These are phyloP conservation scores for Drosophila ogumai DNA, from an alignment of 1,140 invertebrate genomes.

Conservation along the genomic window DNA sequence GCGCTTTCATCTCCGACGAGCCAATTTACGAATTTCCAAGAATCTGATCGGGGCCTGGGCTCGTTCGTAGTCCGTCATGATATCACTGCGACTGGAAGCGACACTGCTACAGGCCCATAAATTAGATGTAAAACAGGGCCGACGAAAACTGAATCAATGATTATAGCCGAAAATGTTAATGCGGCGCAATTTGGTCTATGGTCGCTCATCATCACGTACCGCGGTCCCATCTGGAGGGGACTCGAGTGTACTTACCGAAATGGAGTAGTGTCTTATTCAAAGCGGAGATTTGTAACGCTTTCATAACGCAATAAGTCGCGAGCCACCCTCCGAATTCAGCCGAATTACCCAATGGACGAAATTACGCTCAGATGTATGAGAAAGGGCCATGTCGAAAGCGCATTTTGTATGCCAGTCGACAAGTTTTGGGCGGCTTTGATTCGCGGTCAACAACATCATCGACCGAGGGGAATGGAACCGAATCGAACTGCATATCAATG, in stretches of 20 bases:
- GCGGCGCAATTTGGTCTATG: slow-evolving; percentile 49
- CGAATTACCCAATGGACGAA: slow-evolving; percentile 50
- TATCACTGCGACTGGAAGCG: slow-evolving; percentile 32
- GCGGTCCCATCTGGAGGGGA: slow-evolving; percentile 31
- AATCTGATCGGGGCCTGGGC: slow-evolving; percentile 40
- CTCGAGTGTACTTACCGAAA: slow-evolving; percentile 6
- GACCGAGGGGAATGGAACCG: slow-evolving; percentile 24
- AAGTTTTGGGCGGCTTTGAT: slow-evolving; percentile 42
- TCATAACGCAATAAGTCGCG: slow-evolving; percentile 57
- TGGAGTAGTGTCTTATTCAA: slow-evolving; percentile 37
- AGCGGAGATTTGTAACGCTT: slow-evolving; percentile 69
- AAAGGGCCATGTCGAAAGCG: slow-evolving; percentile 58
- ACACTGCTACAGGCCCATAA: slow-evolving; percentile 47
- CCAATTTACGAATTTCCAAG: slow-evolving; percentile 73
- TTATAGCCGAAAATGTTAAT: slow-evolving; percentile 50
- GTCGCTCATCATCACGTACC: slow-evolving; percentile 42
- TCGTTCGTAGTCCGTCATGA: slow-evolving; percentile 33
- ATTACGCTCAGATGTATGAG: slow-evolving; percentile 27
- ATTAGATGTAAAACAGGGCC: slow-evolving; percentile 42
- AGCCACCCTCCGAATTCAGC: slow-evolving; percentile 2
- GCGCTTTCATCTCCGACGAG: slow-evolving; percentile 62
- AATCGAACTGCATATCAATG: slow-evolving; percentile 70
- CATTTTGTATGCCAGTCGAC: slow-evolving; percentile 63
- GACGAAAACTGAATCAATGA: slow-evolving; percentile 28
- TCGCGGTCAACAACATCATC: slow-evolving; percentile 71